Conservation (phyloP, 2,113 vertebrate genomes). For the Sarotherodon lohbergeri region DNA sequence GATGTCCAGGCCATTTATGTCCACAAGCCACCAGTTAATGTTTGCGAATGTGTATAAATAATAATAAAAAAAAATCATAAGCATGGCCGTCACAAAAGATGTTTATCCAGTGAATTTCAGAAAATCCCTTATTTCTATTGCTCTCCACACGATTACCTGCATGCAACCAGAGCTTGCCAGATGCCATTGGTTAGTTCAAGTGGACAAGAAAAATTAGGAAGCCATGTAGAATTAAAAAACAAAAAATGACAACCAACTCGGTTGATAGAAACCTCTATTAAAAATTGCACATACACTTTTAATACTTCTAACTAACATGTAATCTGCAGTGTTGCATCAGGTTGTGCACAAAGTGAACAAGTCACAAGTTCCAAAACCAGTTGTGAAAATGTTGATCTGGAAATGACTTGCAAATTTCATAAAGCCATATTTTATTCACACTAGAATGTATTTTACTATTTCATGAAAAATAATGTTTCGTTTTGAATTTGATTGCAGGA, state of each 20-base stretch:
- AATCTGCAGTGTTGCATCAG: not conserved
- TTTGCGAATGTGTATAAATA: not conserved
- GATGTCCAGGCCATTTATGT: not conserved
- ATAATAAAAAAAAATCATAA: not conserved
- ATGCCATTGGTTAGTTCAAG: not conserved
- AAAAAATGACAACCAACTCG: not conserved
- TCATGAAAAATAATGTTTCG: not conserved
- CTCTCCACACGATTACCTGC: not conserved
- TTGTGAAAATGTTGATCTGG: not conserved
- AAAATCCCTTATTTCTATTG: not conserved
- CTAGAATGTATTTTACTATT: not conserved
- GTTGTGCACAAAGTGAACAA: not conserved
- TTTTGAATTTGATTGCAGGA: not conserved
- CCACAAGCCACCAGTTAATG: not conserved
- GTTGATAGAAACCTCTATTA: not conserved
- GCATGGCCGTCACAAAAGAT: not conserved
- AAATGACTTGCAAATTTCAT: not conserved
- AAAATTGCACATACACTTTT: not conserved
- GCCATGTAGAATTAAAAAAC: not conserved
- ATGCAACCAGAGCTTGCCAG: not conserved
- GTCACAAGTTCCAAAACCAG: not conserved
- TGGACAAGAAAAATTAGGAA: not conserved
- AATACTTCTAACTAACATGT: not conserved
- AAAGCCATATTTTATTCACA: not conserved
- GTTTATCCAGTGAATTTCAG: not conserved